Base-by-base conservation (phyloP, 2,797 vertebrate genomes). In the Chromis chromis region DNA sequence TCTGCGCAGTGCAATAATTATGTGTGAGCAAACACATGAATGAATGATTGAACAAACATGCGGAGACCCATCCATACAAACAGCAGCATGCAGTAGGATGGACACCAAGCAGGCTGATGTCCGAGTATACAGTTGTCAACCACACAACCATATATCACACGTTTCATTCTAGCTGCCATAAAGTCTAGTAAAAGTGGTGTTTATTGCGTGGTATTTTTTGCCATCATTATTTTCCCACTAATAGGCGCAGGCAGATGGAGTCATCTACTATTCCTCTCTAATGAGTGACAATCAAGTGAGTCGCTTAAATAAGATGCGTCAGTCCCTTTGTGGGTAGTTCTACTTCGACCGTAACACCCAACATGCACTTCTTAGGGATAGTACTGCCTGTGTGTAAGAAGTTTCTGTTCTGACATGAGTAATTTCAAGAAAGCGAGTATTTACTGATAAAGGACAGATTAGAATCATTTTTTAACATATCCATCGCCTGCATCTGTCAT, bases 21-120 rank as follows among this genome's bases (percentile, higher is more conserved):
- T 79, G 73, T 76, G 74, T 62, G 68, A 62, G 73, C 79, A 88
- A 78, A 87, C 83, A 84, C 68, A 76, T 17, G 33, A 76, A 84
- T 84, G 68, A 82, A 78, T 72, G 77, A 68, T 55, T 70, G 77
- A 84, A 70, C 66, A 76, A 83, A 78, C 79, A 64, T 56, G 53
- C 19, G 17, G 52, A 64, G 46, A 74, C 13, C n/a, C 27, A 16
- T 27, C 52, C 22, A 36, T 14, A 27, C 48, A 70, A 39, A 70
- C 27, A 44, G 52, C n/a, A 59, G 6, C 58, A 59, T 25, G 19
- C 36, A 19, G 60, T 12, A 57, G 52, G 25, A 58, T 5, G 16
- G 9, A 42, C 17, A 55, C 1, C 17, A 19, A 27, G 17, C 12
- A 25, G 50, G 25, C 28, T 10, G 27, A n/a, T 17, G 27, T 56